Percentiles rank a stretch among this genome's conserved stretches.
Conservation (phyloP, 35 echinoderm and acorn worm genomes). For the Anneissia japonica region DNA sequence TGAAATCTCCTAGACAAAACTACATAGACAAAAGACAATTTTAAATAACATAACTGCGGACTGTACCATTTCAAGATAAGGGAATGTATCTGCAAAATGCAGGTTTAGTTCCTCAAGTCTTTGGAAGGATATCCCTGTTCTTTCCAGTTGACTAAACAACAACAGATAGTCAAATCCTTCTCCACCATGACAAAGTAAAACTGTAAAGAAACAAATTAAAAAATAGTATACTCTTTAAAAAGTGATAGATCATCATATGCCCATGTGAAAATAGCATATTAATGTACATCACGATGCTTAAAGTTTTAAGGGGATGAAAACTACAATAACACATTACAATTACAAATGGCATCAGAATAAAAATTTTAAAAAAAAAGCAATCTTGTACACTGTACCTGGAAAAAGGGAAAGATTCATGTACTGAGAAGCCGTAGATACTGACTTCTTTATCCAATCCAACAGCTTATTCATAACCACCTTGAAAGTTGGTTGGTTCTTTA, state of each 20-base stretch:
- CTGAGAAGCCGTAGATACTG: background rate
- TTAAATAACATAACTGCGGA: no score
- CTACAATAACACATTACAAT: no score
- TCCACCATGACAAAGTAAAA: background rate
- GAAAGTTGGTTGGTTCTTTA: background rate
- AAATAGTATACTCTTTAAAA: no score
- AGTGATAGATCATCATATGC: no score
- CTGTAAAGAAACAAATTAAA: background rate
- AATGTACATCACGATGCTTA: no score
- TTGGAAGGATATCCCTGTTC: background rate
- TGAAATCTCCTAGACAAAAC: no score
- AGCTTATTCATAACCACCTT: background rate
- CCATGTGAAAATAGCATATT: no score
- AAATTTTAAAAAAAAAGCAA: background rate
- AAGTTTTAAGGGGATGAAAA: no score
- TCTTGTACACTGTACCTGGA: background rate
- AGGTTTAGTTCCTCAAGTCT: background rate
- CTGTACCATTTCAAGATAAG: background rate
- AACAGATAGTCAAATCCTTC: background rate
- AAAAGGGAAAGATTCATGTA: background rate
- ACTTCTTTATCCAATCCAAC: background rate
- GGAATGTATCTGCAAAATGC: background rate
- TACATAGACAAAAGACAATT: no score
- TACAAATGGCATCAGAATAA: no score
- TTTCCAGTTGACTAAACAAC: background rate